Conservation (phyloP, 1,140 invertebrate species). For the Vollenhovia emeryi region DNA sequence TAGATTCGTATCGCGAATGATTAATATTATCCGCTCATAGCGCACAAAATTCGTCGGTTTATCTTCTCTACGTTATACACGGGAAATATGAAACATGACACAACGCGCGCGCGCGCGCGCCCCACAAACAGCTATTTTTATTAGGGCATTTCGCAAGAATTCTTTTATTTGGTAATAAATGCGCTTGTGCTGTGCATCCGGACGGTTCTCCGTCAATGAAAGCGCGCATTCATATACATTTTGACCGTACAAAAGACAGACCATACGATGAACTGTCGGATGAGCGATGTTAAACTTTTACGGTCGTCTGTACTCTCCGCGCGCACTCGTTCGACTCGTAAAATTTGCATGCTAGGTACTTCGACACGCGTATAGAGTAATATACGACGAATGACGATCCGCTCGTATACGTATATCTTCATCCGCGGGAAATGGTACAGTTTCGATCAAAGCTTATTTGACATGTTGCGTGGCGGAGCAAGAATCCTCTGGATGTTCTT, state of each 20-base stretch:
- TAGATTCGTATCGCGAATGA: conserved; percentile 13
- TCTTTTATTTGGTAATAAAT: conserved; percentile 37
- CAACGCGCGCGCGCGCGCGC: too few species aligned
- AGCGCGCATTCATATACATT: conserved; percentile 5
- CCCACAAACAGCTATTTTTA: neutral
- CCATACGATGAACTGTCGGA: conserved; percentile 19
- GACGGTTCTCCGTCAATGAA: neutral
- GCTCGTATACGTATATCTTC: conserved; percentile 4
- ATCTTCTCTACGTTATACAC: neutral
- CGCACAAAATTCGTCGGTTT: neutral
- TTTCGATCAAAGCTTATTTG: conserved; percentile 43
- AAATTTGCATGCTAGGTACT: conserved; percentile 40
- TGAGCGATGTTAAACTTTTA: conserved; percentile 45
- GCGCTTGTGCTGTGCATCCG: neutral
- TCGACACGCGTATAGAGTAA: conserved; percentile 21
- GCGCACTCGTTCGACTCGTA: conserved; percentile 35
- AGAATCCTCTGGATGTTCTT: neutral
- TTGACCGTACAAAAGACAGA: neutral
- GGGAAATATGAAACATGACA: neutral
- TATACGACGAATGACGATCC: conserved; percentile 35
- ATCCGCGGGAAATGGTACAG: neutral
- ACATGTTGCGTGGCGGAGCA: neutral
- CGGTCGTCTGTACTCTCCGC: conserved; percentile 9
- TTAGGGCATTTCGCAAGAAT: neutral
- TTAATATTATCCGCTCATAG: neutral